Percentiles rank a stretch among this genome's conserved stretches.
Evolutionary conservation across 2,888 invertebrate genomes (phyloP).

Genomic region (Mallateleia sp.): DNA sequence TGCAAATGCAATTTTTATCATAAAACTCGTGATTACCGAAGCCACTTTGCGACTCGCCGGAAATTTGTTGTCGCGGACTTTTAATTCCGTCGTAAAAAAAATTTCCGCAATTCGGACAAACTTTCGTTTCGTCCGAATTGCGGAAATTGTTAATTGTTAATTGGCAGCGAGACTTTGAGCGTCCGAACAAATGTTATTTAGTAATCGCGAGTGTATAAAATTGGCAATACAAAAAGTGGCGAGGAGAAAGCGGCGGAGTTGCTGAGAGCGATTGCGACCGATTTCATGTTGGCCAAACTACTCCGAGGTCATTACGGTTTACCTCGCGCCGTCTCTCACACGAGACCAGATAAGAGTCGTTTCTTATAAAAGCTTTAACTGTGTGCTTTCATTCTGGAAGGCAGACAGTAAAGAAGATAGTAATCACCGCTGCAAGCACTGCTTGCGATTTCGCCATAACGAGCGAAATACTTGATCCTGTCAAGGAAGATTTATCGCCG

Average conservation of each 20-base stretch:
- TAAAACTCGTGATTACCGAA: no score
- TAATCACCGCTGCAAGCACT: conserved; percentile 79
- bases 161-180: no score
- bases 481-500: conserved; percentile 75
- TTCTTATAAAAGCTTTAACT: conserved; percentile 79
- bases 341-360: conserved; percentile 76
- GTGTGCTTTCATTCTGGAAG: conserved; percentile 76
- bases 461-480: conserved; percentile 80
- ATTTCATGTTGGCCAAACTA: conserved; percentile 83
- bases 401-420: conserved; percentile 79
- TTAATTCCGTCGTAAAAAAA: no score
- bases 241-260: conserved; percentile 60
- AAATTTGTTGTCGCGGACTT: no score
- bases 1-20: conserved; percentile 41
- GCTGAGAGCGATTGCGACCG: conserved; percentile 77
- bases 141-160: conserved; percentile 1
- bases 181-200: conserved; percentile 46
- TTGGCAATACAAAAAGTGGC: conserved; percentile 66
- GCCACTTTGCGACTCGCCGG: no score
- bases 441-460: conserved; percentile 71
- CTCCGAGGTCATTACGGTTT: conserved; percentile 83
- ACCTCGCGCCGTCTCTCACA: conserved; percentile 78
- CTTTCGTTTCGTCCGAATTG: no score
- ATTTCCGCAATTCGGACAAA: no score
- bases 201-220: conserved; percentile 45